Evolutionary conservation across 1,140 invertebrate species (phyloP), one percentile per base, ranked within the genome.

Genomic region (Drosophila oshimai): DNA sequence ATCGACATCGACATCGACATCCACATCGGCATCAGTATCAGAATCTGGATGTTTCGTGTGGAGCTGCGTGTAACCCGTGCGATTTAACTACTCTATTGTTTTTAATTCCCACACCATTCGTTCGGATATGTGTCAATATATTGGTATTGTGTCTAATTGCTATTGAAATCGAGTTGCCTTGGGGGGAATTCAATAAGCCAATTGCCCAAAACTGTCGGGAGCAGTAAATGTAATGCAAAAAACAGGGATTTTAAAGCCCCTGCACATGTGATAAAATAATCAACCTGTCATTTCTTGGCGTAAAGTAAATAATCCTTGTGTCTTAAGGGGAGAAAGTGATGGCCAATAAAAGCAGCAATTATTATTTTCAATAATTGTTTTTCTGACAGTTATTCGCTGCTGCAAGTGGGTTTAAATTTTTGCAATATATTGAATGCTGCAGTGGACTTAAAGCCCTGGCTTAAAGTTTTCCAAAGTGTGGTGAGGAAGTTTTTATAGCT

Each of bases 131-230:
- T 54, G 50, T 54, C 61, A 64, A 69, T 54, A 62, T 55, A 24
- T 70, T 46, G 28, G 15, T 49, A 37, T 65, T 62, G 42, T 57
- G 57, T 49, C 49, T 70, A 69, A 69, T 70, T 64, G 60, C 13
- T 20, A 15, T 44, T 34, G 24, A 57, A 31, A 53, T 31, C 3
- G 15, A 26, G 24, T 54, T 17, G 45, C 74, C 65, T 47, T 17
- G 29, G 62, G 69, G 44, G 51, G 31, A 62, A 61, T 69, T 62
- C 50, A 53, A 73, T 58, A 57, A 64, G 69, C 71, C 62, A 74
- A 49, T 70, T 68, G 20, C 18, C 22, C 18, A 4, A 61, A 75
- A 57, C 39, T 55, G 54, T 17, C 33, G 20, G 31, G 39, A 20
- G 26, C 44, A 55, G 49, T 45, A 5, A 12, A 18, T 13, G 28